Evolutionary conservation across 1,140 invertebrate genomes (phyloP), one percentile per base, ranked within the genome.

Genomic region (Acromyrmex charruanus): DNA sequence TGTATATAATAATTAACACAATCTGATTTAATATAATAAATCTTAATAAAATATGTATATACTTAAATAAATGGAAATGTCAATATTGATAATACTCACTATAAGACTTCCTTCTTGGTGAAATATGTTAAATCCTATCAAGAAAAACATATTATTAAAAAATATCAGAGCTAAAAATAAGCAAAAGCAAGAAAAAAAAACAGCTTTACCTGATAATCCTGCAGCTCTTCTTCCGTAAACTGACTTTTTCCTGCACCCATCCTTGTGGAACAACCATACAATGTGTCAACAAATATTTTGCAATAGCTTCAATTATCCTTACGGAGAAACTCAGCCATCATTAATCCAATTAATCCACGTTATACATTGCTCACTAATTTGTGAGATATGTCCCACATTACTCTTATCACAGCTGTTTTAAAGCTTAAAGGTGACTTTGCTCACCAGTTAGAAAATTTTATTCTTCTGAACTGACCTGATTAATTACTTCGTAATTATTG

Each of bases 91-190:
- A 87, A 7, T 96, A 97, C 98, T 98, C 96, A 99, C 98, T 97
- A 97, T 84, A 99, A 94, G 44, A 99, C 97, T 96, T 98, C 98
- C 93, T 98, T 98, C 93, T 98, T 98, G 7, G 98, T 98, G 92
- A 99, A 98, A 95, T 98, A 98, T 55, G 98, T 99, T 25, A 98
- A 95, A 95, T 98, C 98, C 97, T 98, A 94, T 91, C 75, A 85
- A 75, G 31, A 49, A 14, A 9, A 72, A 31, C 3, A 51, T 21
- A 77, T 2, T 69, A 53, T 39, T 44, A 66, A 25, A 58, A n/a
- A 25, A 21, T 39, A 61, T 55, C 68, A 39, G 9, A 75, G 28
- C 7, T 61, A 9, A 53, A 25, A 18, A 66, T 49, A 39, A 53
- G 12, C 7, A 91, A 98, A 98, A 95, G 98, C 96, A 89, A 94